Evolutionary conservation across 2,888 invertebrate species (phyloP).

Genomic region (Teleiodes luculella): DNA sequence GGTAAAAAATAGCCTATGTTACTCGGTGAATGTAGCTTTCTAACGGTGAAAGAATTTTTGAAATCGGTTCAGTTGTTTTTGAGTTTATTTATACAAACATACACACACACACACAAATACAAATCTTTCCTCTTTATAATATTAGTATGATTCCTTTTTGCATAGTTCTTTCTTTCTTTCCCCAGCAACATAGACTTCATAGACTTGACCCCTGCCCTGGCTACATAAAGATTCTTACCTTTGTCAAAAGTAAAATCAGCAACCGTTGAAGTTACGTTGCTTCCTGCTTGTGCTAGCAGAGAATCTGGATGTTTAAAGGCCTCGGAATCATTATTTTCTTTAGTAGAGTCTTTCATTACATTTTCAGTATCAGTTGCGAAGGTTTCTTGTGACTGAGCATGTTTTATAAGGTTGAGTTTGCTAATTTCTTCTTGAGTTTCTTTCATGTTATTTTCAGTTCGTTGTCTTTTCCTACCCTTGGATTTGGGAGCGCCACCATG

Average conservation of each 20-base stretch:
- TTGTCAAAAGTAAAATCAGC: slow-evolving; percentile 31
- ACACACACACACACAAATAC: too few relatives aligned
- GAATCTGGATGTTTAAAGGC: slow-evolving; percentile 35
- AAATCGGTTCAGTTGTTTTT: too few relatives aligned
- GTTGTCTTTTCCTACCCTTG: slow-evolving; percentile 27
- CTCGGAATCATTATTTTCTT: slow-evolving; percentile 10
- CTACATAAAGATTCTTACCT: slow-evolving; percentile 29
- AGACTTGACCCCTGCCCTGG: too few relatives aligned
- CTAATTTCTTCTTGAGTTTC: background rate
- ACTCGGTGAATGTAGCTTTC: too few relatives aligned
- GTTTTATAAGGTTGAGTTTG: background rate
- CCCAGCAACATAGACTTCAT: too few relatives aligned
- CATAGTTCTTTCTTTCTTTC: too few relatives aligned
- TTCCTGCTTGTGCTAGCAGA: slow-evolving; percentile 46
- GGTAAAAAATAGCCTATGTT: too few relatives aligned
- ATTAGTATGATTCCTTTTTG: too few relatives aligned
- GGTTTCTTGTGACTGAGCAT: background rate
- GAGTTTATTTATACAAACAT: too few relatives aligned
- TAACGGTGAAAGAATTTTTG: too few relatives aligned
- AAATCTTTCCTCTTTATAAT: too few relatives aligned
- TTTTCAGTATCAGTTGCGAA: background rate
- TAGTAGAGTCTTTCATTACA: background rate
- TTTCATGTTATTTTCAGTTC: too few relatives aligned
- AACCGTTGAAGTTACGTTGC: slow-evolving; percentile 29
- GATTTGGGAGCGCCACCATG: slow-evolving; percentile 34